Evolutionary conservation across 2,888 invertebrate genomes (phyloP), one percentile per base, ranked within the genome.

Genomic region (Laspeyria flexula): DNA sequence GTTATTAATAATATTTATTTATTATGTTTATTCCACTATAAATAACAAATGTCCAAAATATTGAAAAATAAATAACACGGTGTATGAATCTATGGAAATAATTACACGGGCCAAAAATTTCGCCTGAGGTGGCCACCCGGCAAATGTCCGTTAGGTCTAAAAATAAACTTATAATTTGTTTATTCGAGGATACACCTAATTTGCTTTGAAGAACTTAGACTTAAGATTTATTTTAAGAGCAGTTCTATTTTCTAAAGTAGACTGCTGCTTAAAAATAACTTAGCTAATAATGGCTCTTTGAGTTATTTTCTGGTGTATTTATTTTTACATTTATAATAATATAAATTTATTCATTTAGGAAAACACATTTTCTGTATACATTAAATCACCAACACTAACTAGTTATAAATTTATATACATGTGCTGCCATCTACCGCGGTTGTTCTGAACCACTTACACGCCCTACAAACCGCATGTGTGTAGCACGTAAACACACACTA

Each of bases 1-100:
- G 43, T 25, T 79, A 65, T 78, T 78, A 83, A 83, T 80, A 81
- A 77, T 65, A 69, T 73, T 80, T 78, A 86, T 86, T 85, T 84
- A 86, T 85, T 63, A 72, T 77, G 51, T 30, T 40, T 29, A 29
- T 30, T 38, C 5, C 12, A 30, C 27, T 38, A 38, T 31, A 44
- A 44, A 44, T 38, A 38, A 38, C 12, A 6, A 16, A 13, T 11
- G 12, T 25, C 30, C 18, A 11, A 37, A 37, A 12, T 30, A 38
- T 16, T 25, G 27, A 43, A n/a, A 31, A 31, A 31, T 31, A 31
- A 31, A 31, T 31, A 31, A 31, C 31, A 31, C 5, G 11, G 42
- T 44, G 12, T 33, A 16, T 23, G 44, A 44, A 67, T 63, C 70
- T 71, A 67, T 70, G 76, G 68, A 73, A 80, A 81, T 80, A 72